Evolutionary conservation across 1,140 invertebrate genomes (phyloP).

Genomic region (Intoshia linei): DNA sequence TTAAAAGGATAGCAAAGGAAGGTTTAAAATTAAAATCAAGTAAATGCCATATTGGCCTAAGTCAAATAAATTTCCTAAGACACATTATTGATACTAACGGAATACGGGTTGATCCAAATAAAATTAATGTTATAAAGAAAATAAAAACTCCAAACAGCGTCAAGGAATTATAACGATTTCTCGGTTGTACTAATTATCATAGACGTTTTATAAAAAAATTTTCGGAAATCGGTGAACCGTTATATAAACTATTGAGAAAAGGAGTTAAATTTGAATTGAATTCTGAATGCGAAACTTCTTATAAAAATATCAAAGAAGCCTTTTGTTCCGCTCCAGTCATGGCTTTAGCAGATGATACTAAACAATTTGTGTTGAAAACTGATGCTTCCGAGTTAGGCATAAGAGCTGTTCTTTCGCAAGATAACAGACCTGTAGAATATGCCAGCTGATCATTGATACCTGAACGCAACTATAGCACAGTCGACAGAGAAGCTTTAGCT

Average conservation of each 20-base stretch:
- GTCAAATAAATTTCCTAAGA: too few species aligned
- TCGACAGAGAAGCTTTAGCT: slow-evolving; percentile 8
- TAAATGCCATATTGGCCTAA: too few species aligned
- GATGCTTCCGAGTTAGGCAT: slow-evolving; percentile 21
- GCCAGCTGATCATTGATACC: slow-evolving; percentile 4
- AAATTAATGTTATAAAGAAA: too few species aligned
- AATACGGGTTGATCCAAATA: too few species aligned
- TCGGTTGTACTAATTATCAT: slow-evolving; percentile 21
- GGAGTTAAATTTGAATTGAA: slow-evolving; percentile 1
- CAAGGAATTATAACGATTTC: slow-evolving; percentile 14
- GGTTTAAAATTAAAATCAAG: too few species aligned
- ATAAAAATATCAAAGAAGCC: slow-evolving; percentile 2
- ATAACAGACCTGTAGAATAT: too few species aligned
- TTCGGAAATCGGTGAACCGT: slow-evolving; percentile 7
- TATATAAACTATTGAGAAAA: slow-evolving; percentile 3
- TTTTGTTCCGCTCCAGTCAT: slow-evolving; percentile 4
- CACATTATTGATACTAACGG: too few species aligned
- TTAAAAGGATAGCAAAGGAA: too few species aligned
- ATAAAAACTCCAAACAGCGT: too few species aligned
- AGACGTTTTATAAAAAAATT: slow-evolving; percentile 11
- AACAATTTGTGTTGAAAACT: slow-evolving; percentile 17
- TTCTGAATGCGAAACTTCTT: slow-evolving; percentile 1
- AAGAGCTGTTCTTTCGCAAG: slow-evolving; percentile 20
- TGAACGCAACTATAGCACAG: slow-evolving; percentile 8
- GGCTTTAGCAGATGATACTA: slow-evolving; percentile 10